A percentile compares a stretch with the other conserved stretches of the same genome.
phyloP scores from a whole-genome alignment of 2,797 vertebrate species.

The Poecilia picta region DNA sequence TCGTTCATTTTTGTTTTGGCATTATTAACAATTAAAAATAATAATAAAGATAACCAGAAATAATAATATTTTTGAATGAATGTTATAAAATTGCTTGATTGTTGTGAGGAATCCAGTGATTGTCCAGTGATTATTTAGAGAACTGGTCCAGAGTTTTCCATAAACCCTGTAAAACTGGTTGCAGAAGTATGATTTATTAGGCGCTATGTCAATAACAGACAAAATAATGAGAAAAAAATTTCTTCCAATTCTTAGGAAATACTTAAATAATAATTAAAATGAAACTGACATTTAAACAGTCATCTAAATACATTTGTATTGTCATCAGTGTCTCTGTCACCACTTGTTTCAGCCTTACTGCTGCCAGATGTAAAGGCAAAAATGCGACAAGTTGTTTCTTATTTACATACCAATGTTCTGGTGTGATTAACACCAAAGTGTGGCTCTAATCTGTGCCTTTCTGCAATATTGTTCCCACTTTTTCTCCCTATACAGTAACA shows the following conservation, averaged over 20 bases:
- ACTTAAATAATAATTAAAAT: not conserved
- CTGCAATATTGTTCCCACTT: not conserved
- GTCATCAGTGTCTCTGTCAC: not conserved
- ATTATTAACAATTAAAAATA: not conserved
- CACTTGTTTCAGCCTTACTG: not conserved
- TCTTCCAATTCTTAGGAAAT: too few species aligned
- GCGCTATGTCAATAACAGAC: not conserved
- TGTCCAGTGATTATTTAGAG: not conserved
- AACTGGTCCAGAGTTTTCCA: not conserved
- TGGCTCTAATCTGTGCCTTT: not conserved
- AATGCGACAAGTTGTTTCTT: not conserved
- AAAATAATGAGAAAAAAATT: not conserved
- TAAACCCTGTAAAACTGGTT: not conserved
- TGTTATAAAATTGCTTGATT: not conserved
- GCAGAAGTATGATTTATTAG: not conserved
- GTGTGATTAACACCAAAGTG: not conserved
- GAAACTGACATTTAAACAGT: not conserved
- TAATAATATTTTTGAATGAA: not conserved
- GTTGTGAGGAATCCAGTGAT: not conserved
- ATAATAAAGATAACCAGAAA: not conserved
- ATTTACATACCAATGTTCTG: not conserved
- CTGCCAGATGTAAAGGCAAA: not conserved
- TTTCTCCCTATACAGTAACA: not conserved
- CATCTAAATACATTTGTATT: not conserved
- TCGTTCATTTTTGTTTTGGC: not conserved